Conservation (phyloP, 2,888 invertebrate species). For the Eubasilissa splendida region DNA sequence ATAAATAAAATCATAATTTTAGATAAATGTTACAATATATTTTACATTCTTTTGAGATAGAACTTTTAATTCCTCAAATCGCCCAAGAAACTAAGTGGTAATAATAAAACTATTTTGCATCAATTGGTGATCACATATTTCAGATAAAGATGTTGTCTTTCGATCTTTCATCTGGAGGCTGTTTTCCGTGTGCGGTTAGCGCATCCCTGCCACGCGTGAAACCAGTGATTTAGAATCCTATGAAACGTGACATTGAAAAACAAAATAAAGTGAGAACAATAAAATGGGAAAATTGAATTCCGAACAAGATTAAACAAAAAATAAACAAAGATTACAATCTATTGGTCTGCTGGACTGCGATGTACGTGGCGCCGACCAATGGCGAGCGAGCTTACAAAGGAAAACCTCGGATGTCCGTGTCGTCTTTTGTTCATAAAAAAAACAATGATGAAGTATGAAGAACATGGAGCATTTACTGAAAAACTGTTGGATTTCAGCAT, state of each 20-base stretch:
- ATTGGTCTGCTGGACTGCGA: conserved; percentile 22
- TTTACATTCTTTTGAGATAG: no score
- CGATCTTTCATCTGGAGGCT: no score
- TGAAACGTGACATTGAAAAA: background rate
- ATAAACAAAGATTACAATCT: conserved; percentile 7
- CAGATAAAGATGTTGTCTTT: no score
- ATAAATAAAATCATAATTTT: no score
- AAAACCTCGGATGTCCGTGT: conserved; percentile 37
- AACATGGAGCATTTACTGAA: conserved; percentile 15
- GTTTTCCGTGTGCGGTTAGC: no score
- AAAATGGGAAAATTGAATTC: conserved; percentile 8
- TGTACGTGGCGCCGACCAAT: conserved; percentile 28
- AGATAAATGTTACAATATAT: no score
- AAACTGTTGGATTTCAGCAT: background rate
- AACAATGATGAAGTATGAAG: conserved; percentile 17
- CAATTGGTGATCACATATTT: no score
- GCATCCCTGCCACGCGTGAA: no score
- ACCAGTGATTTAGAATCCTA: no score
- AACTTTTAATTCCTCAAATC: no score
- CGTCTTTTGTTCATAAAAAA: conserved; percentile 36
- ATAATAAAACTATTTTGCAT: no score
- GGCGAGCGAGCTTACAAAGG: conserved; percentile 11
- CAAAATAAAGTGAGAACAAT: background rate
- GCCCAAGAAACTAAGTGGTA: no score
- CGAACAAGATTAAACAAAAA: conserved; percentile 6